Evolutionary conservation across 2,888 invertebrate genomes (phyloP), one percentile per base, ranked within the genome.

Genomic region (Spilosoma lubricipeda): DNA sequence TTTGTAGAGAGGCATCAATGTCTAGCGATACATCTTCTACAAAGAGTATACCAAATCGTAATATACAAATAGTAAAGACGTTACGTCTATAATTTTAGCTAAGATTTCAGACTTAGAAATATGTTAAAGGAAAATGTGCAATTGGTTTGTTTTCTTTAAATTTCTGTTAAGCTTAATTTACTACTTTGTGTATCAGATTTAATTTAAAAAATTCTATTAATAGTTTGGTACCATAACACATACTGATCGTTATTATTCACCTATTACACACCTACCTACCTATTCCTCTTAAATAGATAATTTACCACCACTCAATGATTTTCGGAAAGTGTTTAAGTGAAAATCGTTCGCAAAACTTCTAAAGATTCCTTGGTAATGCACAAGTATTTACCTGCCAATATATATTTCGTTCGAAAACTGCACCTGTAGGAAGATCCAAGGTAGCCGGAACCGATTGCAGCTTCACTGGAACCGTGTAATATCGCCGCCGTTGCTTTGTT

Each of bases 401-500:
- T 39, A 67, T 45, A 27, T n/a, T 30, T 42, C 56, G 23, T 9
- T 59, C 15, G 33, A 65, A 18, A n/a, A 72, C 20, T 45, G 42
- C 67, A 67, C 45, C 67, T 42, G 59, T 45, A 67, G 33, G 30
- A 67, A 69, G 42, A 74, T 79, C 27, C 33, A 68, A 76, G 79
- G 78, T 77, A 77, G 74, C 70, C 59, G 79, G 76, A 78, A 76
- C 76, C 68, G 36, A 73, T 70, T 56, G 71, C 27, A 72, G 52
- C 69, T 78, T 73, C 75, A 77, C 79, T 78, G 74, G 75, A 79
- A 73, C 71, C 74, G 79, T 80, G 77, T 84, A 82, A 85, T 80
- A 88, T 74, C 78, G 75, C 39, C 70, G 71, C 42, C n/a, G 67
- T 64, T 78, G 79, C 82, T 79, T 83, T 86, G 86, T 86, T 80